phyloP scores from a whole-genome alignment of 2,113 vertebrate species.

The Cyphomyrus discorhynchus region DNA sequence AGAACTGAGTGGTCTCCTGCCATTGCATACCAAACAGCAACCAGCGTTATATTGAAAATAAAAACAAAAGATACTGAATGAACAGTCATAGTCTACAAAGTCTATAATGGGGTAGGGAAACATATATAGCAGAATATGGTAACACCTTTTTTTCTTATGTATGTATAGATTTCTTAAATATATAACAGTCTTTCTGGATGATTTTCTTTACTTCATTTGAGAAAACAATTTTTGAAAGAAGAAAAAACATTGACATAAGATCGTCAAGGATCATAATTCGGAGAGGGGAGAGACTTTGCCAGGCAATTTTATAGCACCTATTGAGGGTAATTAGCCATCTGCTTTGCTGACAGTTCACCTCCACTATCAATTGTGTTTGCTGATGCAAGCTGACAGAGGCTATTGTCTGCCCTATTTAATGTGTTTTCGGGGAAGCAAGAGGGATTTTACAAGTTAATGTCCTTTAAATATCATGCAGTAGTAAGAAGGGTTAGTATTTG shows the following conservation, averaged over 20 bases:
- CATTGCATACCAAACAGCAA: neutral
- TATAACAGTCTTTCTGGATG: neutral
- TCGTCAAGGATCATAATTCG: constrained; percentile 9
- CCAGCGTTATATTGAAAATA: neutral
- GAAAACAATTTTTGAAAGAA: constrained; percentile 5
- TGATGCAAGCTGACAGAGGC: neutral
- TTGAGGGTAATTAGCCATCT: constrained; percentile 16
- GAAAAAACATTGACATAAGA: constrained; percentile 14
- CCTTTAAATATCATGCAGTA: constrained; percentile 1
- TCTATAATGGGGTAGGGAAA: neutral
- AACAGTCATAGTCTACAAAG: neutral
- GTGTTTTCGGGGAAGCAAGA: neutral
- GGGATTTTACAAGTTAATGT: constrained; percentile 9
- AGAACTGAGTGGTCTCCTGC: neutral
- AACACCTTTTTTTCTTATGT: neutral
- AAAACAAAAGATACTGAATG: neutral
- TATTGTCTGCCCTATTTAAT: constrained; percentile 12
- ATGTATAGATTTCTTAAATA: neutral
- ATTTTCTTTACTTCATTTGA: neutral
- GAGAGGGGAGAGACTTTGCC: neutral
- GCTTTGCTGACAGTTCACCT: constrained; percentile 10
- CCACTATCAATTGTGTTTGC: neutral
- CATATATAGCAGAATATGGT: neutral
- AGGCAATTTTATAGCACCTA: constrained; percentile 15
- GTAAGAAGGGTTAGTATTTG: neutral